Evolutionary conservation across 2,797 vertebrate species (phyloP).

Genomic region (Pipistrellus kuhlii): DNA sequence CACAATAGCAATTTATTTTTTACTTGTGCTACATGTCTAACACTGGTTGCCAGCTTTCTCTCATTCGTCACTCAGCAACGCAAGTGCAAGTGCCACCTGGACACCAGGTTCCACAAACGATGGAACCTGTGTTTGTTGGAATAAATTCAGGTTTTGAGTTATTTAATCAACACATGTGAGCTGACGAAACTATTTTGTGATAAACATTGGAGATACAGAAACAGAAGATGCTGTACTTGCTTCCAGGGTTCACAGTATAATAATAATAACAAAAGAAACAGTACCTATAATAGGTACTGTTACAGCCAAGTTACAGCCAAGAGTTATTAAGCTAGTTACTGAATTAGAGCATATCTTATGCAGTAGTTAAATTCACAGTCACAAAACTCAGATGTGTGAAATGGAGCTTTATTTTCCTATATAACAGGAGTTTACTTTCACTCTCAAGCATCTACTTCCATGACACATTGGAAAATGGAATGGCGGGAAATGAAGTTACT

Average conservation of each 20-base stretch:
- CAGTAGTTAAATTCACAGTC: background rate
- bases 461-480: background rate
- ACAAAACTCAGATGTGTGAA: conserved; percentile 9
- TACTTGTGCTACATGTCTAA: background rate
- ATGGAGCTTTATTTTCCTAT: conserved; percentile 33
- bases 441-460: conserved; percentile 29
- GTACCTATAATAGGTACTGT: background rate
- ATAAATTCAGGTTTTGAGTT: background rate
- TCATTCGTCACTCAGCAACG: background rate
- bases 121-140: background rate
- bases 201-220: background rate
- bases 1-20: background rate
- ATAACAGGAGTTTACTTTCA: conserved; percentile 36
- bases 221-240: background rate
- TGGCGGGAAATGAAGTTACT: background rate
- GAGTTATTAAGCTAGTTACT: background rate
- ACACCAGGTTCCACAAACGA: background rate
- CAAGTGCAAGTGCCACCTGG: background rate
- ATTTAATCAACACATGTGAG: background rate
- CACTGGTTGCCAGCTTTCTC: background rate
- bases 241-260: background rate
- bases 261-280: background rate
- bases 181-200: background rate
- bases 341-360: background rate
- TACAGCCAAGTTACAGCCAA: too few relatives aligned